Evolutionary conservation across 2,888 invertebrate genomes (phyloP).

Genomic region (Synergus gifuensis): DNA sequence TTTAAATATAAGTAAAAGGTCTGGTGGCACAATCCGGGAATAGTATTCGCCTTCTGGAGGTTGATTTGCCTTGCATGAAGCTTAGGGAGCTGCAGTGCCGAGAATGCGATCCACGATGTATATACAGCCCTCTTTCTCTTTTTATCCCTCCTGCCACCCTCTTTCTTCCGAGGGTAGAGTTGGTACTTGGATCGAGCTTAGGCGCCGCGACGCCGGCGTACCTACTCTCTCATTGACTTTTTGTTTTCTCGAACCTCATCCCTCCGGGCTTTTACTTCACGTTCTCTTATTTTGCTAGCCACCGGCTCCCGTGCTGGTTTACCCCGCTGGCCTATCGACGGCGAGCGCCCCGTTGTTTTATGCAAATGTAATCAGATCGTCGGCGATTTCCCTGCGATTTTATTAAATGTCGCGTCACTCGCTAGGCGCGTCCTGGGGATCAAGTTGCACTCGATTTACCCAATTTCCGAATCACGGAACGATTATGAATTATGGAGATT

Average conservation of each 20-base stretch:
- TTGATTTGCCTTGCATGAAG: constrained; percentile 78
- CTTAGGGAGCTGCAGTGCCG: constrained; percentile 62
- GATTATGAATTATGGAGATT: constrained; percentile 12
- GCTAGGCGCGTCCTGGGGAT: background rate
- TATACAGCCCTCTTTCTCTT: constrained; percentile 58
- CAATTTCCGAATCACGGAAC: constrained; percentile 2
- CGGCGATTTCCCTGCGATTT: constrained; percentile 62
- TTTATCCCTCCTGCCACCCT: constrained; percentile 40
- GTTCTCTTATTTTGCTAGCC: constrained; percentile 32
- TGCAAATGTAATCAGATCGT: constrained; percentile 71
- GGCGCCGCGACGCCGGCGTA: constrained; percentile 61
- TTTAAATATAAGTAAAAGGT: constrained; percentile 77
- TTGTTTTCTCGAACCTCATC: constrained; percentile 53
- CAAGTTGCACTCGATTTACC: constrained; percentile 7
- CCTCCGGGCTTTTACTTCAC: constrained; percentile 20
- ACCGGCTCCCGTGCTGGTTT: constrained; percentile 19
- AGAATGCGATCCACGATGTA: constrained; percentile 67
- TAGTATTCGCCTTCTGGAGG: constrained; percentile 69
- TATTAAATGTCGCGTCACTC: constrained; percentile 51
- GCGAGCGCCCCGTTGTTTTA: constrained; percentile 62
- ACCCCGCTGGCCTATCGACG: constrained; percentile 57
- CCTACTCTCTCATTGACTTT: constrained; percentile 58
- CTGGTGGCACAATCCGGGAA: constrained; percentile 69
- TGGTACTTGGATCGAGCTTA: constrained; percentile 56
- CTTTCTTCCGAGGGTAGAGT: constrained; percentile 44